A percentile compares a stretch with the other conserved stretches of the same genome.
Conservation (phyloP, 92 coral and sea anemone species). For the Nematostella vectensis region DNA sequence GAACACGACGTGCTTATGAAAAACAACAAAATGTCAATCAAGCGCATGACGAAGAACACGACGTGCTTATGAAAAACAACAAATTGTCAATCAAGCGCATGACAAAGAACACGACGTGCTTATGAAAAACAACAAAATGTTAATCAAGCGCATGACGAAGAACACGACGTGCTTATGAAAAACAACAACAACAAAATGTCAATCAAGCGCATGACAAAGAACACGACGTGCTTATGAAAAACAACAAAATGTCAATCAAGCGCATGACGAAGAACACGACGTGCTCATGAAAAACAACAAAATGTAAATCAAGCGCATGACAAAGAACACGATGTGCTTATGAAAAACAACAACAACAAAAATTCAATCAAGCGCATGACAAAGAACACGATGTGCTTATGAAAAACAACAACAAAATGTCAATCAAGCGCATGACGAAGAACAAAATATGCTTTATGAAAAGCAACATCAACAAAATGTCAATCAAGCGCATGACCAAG, state of each 20-base stretch:
- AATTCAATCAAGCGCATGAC: constrained; percentile 57
- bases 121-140: constrained; percentile 18
- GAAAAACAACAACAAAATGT: constrained; percentile 29
- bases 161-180: constrained; percentile 68
- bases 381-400: constrained; percentile 57
- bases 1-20: constrained; percentile 60
- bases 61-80: constrained; percentile 72
- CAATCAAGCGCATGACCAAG: constrained; percentile 76
- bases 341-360: constrained; percentile 21
- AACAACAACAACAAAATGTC: constrained; percentile 35
- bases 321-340: constrained; percentile 58
- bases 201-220: too few relatives aligned
- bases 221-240: constrained; percentile 63
- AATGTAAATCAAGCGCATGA: constrained; percentile 55
- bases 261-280: constrained; percentile 82
- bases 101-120: constrained; percentile 87
- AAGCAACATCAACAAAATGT: constrained; percentile 13
- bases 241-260: constrained; percentile 47
- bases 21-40: constrained; percentile 86
- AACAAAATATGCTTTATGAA: constrained; percentile 62
- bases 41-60: constrained; percentile 76
- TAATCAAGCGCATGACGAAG: too few relatives aligned
- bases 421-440: constrained; percentile 76
- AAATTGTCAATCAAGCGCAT: too few relatives aligned
- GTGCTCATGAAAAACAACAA: constrained; percentile 51